phyloP scores from a whole-genome alignment of 2,113 vertebrate genomes.

The Ariopsis seemanni region DNA sequence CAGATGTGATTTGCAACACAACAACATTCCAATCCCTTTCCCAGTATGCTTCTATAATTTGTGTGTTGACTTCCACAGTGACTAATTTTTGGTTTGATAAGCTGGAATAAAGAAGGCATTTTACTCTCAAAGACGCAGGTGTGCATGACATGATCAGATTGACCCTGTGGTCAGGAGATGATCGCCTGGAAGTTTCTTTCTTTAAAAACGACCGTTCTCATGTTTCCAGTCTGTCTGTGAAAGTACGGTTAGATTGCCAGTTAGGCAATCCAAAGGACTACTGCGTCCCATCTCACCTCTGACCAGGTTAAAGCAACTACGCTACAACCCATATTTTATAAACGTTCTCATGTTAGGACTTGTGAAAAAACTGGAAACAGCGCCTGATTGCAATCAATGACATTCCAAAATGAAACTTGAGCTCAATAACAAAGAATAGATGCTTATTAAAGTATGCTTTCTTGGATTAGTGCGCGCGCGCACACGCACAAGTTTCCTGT shows the following conservation, averaged over 20 bases:
- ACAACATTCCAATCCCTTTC: background rate
- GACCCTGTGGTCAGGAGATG: background rate
- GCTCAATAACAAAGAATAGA: background rate
- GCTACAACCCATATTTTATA: background rate
- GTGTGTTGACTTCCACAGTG: background rate
- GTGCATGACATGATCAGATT: background rate
- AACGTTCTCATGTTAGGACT: slow-evolving; percentile 34
- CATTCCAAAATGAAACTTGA: slow-evolving; percentile 24
- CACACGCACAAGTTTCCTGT: background rate
- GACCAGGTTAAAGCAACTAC: background rate
- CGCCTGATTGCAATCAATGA: slow-evolving; percentile 66
- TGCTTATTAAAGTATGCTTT: background rate
- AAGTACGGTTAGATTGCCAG: background rate
- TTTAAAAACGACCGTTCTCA: slow-evolving; percentile 2
- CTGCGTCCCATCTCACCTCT: background rate
- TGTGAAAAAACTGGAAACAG: slow-evolving; percentile 32
- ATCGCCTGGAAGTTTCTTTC: background rate
- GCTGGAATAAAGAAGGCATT: background rate
- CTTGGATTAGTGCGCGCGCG: background rate
- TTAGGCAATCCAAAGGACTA: too few species aligned
- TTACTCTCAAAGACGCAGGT: background rate
- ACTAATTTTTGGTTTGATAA: background rate
- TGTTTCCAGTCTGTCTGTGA: background rate
- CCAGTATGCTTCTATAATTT: too few species aligned
- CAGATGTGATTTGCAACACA: background rate